phyloP scores from a whole-genome alignment of 2,797 vertebrate genomes.

The Sebastes minor region DNA sequence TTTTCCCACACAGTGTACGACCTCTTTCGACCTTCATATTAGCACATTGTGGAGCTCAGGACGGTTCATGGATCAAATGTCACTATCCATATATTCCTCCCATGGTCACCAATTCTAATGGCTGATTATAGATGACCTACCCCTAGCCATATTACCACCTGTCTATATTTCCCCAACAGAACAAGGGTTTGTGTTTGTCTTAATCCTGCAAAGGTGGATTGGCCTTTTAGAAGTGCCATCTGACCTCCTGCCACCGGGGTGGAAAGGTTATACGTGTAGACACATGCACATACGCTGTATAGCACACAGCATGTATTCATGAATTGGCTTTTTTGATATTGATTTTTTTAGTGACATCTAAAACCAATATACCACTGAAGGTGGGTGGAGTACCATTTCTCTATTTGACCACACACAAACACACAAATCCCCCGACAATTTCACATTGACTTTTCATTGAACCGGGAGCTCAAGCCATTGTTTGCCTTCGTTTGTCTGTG shows the following conservation, averaged over 20 bases:
- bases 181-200: neutral
- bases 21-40: slow-evolving; percentile 18
- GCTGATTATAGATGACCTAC: slow-evolving; percentile 20
- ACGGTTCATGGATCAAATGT: slow-evolving; percentile 18
- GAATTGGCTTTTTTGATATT: neutral
- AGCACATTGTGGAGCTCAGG: neutral
- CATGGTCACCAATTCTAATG: slow-evolving; percentile 19
- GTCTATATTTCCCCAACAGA: neutral
- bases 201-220: slow-evolving; percentile 1
- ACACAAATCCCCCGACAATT: neutral
- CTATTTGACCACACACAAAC: neutral
- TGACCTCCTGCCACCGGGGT: neutral
- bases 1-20: neutral
- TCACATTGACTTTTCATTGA: slow-evolving; percentile 31
- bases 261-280: neutral
- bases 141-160: slow-evolving; percentile 3
- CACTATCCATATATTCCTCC: neutral
- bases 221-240: neutral
- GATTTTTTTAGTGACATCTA: slow-evolving; percentile 2
- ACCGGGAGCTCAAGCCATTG: neutral
- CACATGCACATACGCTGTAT: neutral
- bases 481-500: neutral
- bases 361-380: slow-evolving; percentile 12
- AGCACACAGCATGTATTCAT: neutral
- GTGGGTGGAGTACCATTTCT: neutral